A percentile compares a stretch with the other conserved stretches of the same genome.
Evolutionary conservation across 2,888 invertebrate genomes (phyloP).

Genomic region (Biston stratarius): DNA sequence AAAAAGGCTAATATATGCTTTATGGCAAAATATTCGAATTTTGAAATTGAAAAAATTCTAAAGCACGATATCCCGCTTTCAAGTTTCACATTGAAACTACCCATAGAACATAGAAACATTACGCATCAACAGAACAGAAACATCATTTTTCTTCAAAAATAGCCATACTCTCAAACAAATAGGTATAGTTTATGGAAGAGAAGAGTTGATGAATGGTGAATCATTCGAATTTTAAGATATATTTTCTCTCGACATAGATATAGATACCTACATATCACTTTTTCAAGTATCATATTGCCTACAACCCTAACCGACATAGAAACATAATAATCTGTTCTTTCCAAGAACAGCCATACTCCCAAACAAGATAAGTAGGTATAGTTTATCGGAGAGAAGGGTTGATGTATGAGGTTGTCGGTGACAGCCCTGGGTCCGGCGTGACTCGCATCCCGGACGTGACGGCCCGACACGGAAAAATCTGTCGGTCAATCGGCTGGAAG

Average conservation of each 20-base stretch:
- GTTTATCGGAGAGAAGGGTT: slow-evolving; percentile 66
- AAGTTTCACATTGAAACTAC: too few relatives aligned
- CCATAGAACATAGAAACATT: too few relatives aligned
- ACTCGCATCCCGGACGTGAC: slow-evolving; percentile 60
- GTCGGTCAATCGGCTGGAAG: slow-evolving; percentile 43
- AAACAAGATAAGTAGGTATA: slow-evolving; percentile 53
- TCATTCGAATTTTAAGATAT: neutral
- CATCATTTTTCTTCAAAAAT: too few relatives aligned
- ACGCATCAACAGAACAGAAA: too few relatives aligned
- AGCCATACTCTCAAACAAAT: too few relatives aligned
- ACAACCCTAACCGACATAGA: slow-evolving; percentile 13
- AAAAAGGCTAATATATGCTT: too few relatives aligned
- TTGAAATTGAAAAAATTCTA: too few relatives aligned
- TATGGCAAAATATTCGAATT: too few relatives aligned
- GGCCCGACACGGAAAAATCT: slow-evolving; percentile 38
- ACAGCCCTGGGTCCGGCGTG: slow-evolving; percentile 66
- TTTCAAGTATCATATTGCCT: slow-evolving; percentile 17
- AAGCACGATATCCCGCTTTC: too few relatives aligned
- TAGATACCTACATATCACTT: neutral
- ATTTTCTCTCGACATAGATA: neutral
- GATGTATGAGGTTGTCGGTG: slow-evolving; percentile 73
- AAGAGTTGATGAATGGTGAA: too few relatives aligned
- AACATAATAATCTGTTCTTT: slow-evolving; percentile 28
- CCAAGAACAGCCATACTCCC: slow-evolving; percentile 17
- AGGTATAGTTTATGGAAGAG: too few relatives aligned